A percentile compares a stretch with the other conserved stretches of the same genome.
phyloP scores from a whole-genome alignment of 2,113 vertebrate genomes.

The Eclectus roratus region DNA sequence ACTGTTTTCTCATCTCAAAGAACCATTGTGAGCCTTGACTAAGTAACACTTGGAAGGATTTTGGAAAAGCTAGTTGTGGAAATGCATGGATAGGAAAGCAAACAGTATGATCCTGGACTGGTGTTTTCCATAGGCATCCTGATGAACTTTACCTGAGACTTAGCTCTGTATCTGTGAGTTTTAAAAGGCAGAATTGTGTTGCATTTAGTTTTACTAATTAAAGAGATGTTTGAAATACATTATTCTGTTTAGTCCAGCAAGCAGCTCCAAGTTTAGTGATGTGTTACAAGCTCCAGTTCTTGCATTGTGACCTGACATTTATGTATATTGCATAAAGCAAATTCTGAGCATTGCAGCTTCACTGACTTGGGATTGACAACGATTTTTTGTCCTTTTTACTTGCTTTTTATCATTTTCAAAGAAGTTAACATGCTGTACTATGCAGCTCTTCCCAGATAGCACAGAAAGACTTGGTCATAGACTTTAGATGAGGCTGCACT shows the following conservation, averaged over 20 bases:
- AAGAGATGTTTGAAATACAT: neutral
- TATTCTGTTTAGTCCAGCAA: neutral
- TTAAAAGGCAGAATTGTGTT: neutral
- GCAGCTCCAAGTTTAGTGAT: neutral
- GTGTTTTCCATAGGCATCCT: neutral
- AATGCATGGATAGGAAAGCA: neutral
- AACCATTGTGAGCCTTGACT: neutral
- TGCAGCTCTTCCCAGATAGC: neutral
- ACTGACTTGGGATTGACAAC: neutral
- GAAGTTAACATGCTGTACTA: neutral
- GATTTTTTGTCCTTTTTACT: neutral
- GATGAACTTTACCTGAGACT: neutral
- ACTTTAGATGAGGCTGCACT: neutral
- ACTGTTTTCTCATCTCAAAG: neutral
- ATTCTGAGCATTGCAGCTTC: neutral
- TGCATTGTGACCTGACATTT: slow-evolving; percentile 14
- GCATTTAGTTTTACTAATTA: neutral
- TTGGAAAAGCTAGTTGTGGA: neutral
- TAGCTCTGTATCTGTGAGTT: neutral
- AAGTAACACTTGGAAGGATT: neutral
- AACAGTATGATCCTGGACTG: neutral
- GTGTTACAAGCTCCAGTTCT: neutral
- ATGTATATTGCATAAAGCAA: slow-evolving; percentile 44
- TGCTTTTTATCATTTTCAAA: neutral
- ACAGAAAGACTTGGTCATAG: neutral